These are phyloP conservation scores for Tetrapedia diversipes DNA, from an alignment of 2,888 invertebrate genomes.

Conservation along the genomic window DNA sequence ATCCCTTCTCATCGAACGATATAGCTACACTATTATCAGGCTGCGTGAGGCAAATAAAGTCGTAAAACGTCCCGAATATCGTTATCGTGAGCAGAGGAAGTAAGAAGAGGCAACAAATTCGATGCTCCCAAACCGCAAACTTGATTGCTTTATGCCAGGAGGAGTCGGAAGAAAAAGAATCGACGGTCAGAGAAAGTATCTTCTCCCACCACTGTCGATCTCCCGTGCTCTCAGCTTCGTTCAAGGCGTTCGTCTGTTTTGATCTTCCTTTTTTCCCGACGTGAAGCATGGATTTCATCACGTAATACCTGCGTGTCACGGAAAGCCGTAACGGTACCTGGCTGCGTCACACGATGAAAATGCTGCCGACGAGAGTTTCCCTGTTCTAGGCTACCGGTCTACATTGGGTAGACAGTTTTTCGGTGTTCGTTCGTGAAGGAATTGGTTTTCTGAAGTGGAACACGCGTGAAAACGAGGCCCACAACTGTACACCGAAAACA, in stretches of 20 bases:
- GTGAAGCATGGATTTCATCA: slow-evolving; percentile 27
- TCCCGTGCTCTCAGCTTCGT: slow-evolving; percentile 19
- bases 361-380: neutral
- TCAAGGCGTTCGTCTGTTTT: slow-evolving; percentile 20
- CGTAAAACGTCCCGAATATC: neutral
- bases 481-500: neutral
- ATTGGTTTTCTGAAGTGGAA: neutral
- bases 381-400: too few species aligned
- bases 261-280: slow-evolving; percentile 34
- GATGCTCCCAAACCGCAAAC: slow-evolving; percentile 54
- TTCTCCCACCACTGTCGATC: slow-evolving; percentile 17
- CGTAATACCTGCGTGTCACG: slow-evolving; percentile 19
- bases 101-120: slow-evolving; percentile 11
- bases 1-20: neutral
- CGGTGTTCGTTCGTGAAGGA: neutral
- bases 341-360: neutral
- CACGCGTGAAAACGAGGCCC: neutral
- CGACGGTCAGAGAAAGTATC: slow-evolving; percentile 56
- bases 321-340: slow-evolving; percentile 10
- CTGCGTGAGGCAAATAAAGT: neutral
- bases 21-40: neutral
- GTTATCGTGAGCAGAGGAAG: neutral
- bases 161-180: slow-evolving; percentile 39
- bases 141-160: slow-evolving; percentile 52
- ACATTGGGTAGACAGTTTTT: neutral